Evolutionary conservation across 2,113 vertebrate species (phyloP), one percentile per base, ranked within the genome.

Genomic region (Gambusia holbrooki): DNA sequence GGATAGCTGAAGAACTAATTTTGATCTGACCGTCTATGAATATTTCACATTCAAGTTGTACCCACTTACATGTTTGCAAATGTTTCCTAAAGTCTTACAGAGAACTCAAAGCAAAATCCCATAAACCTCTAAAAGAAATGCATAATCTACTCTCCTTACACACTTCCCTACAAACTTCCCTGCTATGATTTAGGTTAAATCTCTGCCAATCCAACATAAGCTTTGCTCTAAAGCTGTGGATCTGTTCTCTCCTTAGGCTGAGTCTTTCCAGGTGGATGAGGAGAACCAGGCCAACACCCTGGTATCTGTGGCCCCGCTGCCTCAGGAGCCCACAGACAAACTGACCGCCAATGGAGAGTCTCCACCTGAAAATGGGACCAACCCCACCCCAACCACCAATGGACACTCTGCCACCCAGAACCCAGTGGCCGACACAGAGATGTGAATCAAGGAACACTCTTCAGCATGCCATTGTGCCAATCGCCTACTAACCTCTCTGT

Each of bases 281-380:
- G 92, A 95, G 73, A 96, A 96, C 94, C 97, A 96, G 91, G 94
- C 95, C 42, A 96, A 95, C 89, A 95, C 95, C 1, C 88, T 95
- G 92, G 87, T 95, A 86, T 95, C 96, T 69, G 92, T 93, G 69
- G 86, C 95, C 4, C 87, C 95, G 1, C 88, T 93, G 1, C 93
- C 88, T 0, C 82, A 94, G 0, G 95, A 96, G 84, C 93, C 83
- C 51, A 84, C 94, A 74, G 94, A 96, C 88, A 97, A 98, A 90
- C 94, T 95, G 2, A 94, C 88, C 58, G 77, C 90, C 74, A 97
- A 96, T 28, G 95, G 93, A 54, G 96, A 96, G 69, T 90, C 94
- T 35, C 83, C 92, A 19, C 95, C 94, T 69, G 96, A 97, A 87
- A 96, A 96, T 6, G 96, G 96, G 5, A 95, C 93, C 3, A 94